phyloP scores from a whole-genome alignment of 2,888 invertebrate genomes.

The Hipparchia sbordonii region DNA sequence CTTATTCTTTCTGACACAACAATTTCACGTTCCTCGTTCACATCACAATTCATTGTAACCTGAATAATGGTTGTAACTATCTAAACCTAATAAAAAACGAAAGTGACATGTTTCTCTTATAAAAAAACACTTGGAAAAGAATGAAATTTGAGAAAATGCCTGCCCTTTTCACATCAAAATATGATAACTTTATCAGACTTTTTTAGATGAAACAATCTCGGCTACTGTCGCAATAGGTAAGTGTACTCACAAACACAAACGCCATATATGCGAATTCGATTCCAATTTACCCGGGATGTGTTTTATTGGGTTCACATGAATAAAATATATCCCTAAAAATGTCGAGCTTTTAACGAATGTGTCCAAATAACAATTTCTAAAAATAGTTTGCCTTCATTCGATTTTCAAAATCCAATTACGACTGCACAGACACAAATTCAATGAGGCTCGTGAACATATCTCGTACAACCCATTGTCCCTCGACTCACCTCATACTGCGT shows the following conservation, averaged over 20 bases:
- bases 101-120: no score
- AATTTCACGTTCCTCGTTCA: no score
- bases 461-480: no score
- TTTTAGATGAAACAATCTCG: not conserved
- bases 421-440: no score
- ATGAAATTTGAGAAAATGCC: not conserved
- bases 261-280: not conserved
- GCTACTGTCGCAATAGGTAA: not conserved
- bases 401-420: not conserved
- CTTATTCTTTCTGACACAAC: no score
- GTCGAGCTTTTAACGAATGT: not conserved
- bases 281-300: constrained; percentile 3
- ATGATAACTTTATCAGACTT: not conserved
- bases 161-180: not conserved
- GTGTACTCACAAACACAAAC: not conserved
- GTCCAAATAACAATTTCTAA: not conserved
- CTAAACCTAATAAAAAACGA: no score
- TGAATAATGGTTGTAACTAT: no score
- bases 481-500: constrained; percentile 70
- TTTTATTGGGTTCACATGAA: constrained; percentile 3
- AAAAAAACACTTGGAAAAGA: not conserved
- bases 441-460: no score
- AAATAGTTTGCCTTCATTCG: not conserved
- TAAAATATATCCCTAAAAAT: not conserved
- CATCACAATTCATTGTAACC: no score